Base-by-base conservation (phyloP, 2,888 invertebrate genomes). In the Meteorus colon region DNA sequence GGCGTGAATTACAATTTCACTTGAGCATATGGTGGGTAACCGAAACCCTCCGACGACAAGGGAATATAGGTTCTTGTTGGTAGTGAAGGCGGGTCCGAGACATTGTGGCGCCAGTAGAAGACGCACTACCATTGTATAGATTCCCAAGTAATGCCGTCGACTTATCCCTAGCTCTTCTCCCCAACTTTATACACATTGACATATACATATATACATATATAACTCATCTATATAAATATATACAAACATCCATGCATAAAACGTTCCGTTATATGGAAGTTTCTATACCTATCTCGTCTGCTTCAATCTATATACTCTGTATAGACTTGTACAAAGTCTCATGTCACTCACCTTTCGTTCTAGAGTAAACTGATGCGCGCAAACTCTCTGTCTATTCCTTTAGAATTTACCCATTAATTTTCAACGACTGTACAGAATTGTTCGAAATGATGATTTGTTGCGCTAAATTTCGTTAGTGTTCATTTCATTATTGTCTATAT, bases 1-100 rank as follows among this genome's bases (percentile, higher is more conserved):
- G 83, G 85, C 82, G 86, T 81, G 87, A 84, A 87, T 88, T 87
- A 86, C 84, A 86, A 85, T 86, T 86, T 84, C 83, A 72, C 59
- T 77, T 72, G 79, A 80, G 82, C 83, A 82, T 85, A 84, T 83
- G 85, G 84, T 83, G 78, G 83, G 27, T 37, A 66, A 45, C 31
- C 31, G 31, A 34, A 63, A 29, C 31, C 63, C 6, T 31, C 63
- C 29, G 63, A 63, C 63, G 63, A 34, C 63, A 65, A 75, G 74
- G 77, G 72, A 55, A 78, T 73, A 78, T 75, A 78, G 73, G 74
- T 79, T 81, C 79, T 79, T 77, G 79, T 74, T 73, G 77, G 78
- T 78, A 66, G 77, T 74, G 79, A 81, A 84, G 85, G 85, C 84
- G 85, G 84, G 82, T 83, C 83, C 83, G 84, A 87, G 88, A 88